Conservation (phyloP, 2,888 invertebrate genomes). For the Mythimna impura region DNA sequence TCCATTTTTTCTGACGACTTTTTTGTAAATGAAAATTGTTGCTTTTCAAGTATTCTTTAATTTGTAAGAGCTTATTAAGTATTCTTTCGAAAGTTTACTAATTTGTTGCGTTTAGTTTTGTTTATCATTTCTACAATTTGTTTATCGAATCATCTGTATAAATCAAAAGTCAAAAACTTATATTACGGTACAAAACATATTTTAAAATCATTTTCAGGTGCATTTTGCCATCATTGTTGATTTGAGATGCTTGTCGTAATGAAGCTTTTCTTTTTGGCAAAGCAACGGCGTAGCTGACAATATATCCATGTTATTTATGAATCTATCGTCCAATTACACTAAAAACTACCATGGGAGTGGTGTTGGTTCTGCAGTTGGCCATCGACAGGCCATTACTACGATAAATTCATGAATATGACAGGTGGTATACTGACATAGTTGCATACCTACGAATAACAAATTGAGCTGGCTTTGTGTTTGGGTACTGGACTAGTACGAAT, state of each 20-base stretch:
- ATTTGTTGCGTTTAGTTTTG: slow-evolving; percentile 49
- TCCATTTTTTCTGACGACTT: slow-evolving; percentile 52
- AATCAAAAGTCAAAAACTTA: slow-evolving; percentile 23
- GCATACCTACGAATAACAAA: slow-evolving; percentile 50
- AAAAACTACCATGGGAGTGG: slow-evolving; percentile 31
- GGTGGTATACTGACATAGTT: slow-evolving; percentile 33
- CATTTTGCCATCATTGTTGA: neutral
- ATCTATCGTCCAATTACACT: slow-evolving; percentile 21
- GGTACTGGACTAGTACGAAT: slow-evolving; percentile 26
- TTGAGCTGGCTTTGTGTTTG: slow-evolving; percentile 42
- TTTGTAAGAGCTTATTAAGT: slow-evolving; percentile 51
- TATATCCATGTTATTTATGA: slow-evolving; percentile 18
- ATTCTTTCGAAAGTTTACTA: slow-evolving; percentile 53
- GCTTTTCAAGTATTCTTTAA: slow-evolving; percentile 49
- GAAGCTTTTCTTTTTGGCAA: neutral
- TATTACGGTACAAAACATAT: neutral
- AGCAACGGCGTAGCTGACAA: slow-evolving; percentile 4
- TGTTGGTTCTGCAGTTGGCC: slow-evolving; percentile 30
- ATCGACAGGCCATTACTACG: slow-evolving; percentile 43
- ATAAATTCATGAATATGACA: slow-evolving; percentile 58
- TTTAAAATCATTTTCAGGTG: neutral
- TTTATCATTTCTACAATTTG: slow-evolving; percentile 44
- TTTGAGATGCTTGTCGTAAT: slow-evolving; percentile 7
- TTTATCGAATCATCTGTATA: slow-evolving; percentile 22
- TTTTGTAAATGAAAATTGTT: slow-evolving; percentile 51